Evolutionary conservation across 2,797 vertebrate genomes (phyloP).

Genomic region (Enteromius paludinosus): DNA sequence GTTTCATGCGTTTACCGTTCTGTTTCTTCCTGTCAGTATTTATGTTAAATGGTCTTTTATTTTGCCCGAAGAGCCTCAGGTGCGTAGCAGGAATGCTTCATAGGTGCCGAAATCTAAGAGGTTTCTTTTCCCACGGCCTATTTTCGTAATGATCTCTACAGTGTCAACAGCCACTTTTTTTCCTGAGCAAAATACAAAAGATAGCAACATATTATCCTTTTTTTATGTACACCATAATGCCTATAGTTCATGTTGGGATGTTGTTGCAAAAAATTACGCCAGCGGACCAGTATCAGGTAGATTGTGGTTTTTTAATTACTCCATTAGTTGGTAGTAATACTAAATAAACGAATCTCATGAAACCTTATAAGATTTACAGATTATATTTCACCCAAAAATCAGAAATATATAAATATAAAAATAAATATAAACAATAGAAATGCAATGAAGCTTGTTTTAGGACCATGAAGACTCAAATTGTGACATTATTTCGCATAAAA

Average conservation of each 20-base stretch:
- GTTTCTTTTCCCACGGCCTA: not conserved
- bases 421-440: not conserved
- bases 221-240: conserved; percentile 12
- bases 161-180: conserved; percentile 10
- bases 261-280: not conserved
- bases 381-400: not conserved
- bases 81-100: conserved; percentile 24
- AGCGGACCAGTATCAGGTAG: not conserved
- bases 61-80: conserved; percentile 25
- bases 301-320: not conserved
- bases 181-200: conserved; percentile 27
- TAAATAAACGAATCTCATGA: not conserved
- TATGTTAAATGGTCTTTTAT: not conserved
- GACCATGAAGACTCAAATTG: not conserved
- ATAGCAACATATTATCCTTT: not conserved
- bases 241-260: not conserved
- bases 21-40: conserved; percentile 13
- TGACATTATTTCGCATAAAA: not conserved
- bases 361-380: not conserved
- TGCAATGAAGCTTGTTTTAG: not conserved
- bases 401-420: not conserved
- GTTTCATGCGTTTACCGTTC: conserved; percentile 50
- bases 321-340: not conserved
- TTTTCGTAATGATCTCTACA: not conserved
- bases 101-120: not conserved